Evolutionary conservation across 2,113 vertebrate genomes (phyloP), one percentile per base, ranked within the genome.

Genomic region (Malurus elegans): DNA sequence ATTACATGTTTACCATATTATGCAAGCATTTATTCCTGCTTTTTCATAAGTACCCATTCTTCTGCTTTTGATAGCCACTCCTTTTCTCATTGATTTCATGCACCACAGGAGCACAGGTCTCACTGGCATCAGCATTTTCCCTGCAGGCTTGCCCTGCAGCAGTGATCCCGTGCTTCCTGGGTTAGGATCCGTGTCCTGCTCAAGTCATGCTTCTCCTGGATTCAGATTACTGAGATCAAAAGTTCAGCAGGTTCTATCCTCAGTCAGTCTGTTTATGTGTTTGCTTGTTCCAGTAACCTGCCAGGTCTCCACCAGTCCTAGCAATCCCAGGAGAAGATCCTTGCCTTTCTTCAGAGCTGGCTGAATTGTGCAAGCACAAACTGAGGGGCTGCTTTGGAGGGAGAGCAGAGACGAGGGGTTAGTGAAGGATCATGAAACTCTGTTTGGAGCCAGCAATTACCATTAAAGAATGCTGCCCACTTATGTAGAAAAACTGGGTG

Each of bases 401-500:
- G 19, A 74, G 3, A 92, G n/a, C 18, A 86, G 74, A 90, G 29
- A 42, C 0, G 0, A 10, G 51, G 72, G 51, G 28, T 58, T 48
- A 66, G 48, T 0, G 6, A 79, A 90, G 19, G 84, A 70, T 70
- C 62, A 54, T 5, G 7, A 71, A 83, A 79, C 12, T 23, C 32
- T 13, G 2, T 50, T 61, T 53, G 48, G 57, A 92, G 60, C 11
- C 1, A 1, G 31, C 67, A 90, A 87, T 56, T 86, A 66, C 38
- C 71, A 50, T 88, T 83, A 85, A 96, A 93, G 92, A 97, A 97
- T 96, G 94, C 69, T 73, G 82, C 74, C 86, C 75, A 66, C 69
- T 95, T 86, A 95, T 86, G 88, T 20, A 90, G 95, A 92, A 95
- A 95, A 95, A 88, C 95, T 86, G 79, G 93, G 93, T 95, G 88